Evolutionary conservation across 2,888 invertebrate genomes (phyloP).

Genomic region (Drosophila quinaria): DNA sequence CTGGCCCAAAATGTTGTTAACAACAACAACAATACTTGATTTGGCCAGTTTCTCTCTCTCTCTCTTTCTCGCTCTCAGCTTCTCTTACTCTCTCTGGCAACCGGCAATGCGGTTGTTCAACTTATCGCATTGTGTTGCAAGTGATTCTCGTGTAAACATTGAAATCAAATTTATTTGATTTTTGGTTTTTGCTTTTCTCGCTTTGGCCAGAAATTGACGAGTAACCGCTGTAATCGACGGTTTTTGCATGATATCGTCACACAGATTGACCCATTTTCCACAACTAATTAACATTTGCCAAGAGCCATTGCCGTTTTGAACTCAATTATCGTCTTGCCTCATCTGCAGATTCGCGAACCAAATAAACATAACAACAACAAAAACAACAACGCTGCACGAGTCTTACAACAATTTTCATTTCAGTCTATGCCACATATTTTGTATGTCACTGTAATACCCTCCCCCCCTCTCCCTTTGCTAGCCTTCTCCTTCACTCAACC

Average conservation of each 20-base stretch:
- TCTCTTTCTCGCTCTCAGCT: neutral
- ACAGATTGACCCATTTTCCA: constrained; percentile 70
- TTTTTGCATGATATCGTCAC: constrained; percentile 33
- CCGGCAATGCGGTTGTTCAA: constrained; percentile 57
- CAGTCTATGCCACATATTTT: constrained; percentile 39
- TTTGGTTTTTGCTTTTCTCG: constrained; percentile 3
- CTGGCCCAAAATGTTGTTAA: constrained; percentile 42
- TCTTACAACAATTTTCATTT: constrained; percentile 70
- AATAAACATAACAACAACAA: constrained; percentile 32
- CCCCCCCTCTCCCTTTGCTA: neutral
- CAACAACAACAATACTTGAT: constrained; percentile 51
- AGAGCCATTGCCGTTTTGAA: constrained; percentile 72
- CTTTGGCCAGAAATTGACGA: constrained; percentile 41
- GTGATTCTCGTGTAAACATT: constrained; percentile 47
- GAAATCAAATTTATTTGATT: constrained; percentile 16
- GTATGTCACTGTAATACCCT: constrained; percentile 47
- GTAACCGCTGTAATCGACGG: constrained; percentile 45
- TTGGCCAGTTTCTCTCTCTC: constrained; percentile 50
- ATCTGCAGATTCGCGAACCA: constrained; percentile 43
- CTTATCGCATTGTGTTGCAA: constrained; percentile 54
- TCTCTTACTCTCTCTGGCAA: constrained; percentile 2
- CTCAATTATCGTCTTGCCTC: constrained; percentile 80
- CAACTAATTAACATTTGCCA: constrained; percentile 80
- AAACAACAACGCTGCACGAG: constrained; percentile 33
- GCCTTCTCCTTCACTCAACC: neutral